phyloP scores from a whole-genome alignment of 2,113 vertebrate species.

The Cairina moschata region DNA sequence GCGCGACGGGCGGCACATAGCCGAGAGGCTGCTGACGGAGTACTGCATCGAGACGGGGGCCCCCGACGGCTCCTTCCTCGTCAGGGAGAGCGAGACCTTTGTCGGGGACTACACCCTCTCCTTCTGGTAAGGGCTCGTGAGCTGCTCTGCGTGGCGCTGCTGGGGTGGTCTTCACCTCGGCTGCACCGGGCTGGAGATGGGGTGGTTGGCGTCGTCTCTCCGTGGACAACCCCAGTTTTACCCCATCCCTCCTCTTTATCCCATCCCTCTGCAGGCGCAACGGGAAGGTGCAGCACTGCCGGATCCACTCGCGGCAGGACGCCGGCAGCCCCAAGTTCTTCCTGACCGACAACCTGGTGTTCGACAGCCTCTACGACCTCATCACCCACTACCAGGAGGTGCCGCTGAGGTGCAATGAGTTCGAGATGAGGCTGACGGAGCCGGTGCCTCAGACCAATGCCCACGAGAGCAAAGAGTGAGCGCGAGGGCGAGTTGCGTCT shows the following conservation, averaged over 20 bases:
- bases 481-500: accelerated
- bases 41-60: constrained; percentile 95
- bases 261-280: constrained; percentile 83
- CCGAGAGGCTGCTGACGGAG: constrained; percentile 91
- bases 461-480: constrained; percentile 99
- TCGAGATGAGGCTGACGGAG: constrained; percentile 98
- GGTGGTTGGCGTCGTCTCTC: neutral
- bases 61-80: constrained; percentile 94
- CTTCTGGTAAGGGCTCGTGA: constrained; percentile 87
- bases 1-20: constrained; percentile 95
- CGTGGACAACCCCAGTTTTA: accelerated
- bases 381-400: constrained; percentile 99
- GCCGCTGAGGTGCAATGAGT: constrained; percentile 96
- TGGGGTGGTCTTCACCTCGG: neutral
- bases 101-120: constrained; percentile 97
- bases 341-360: constrained; percentile 98
- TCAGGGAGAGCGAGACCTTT: constrained; percentile 97
- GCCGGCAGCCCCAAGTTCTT: constrained; percentile 97
- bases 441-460: constrained; percentile 97
- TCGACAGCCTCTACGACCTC: constrained; percentile 95
- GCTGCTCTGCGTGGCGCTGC: accelerated
- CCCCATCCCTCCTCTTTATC: neutral
- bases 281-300: constrained; percentile 95
- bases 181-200: neutral
- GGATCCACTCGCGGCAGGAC: constrained; percentile 97